A percentile compares a stretch with the other conserved stretches of the same genome.
These are phyloP conservation scores for Philaenus spumarius DNA, from an alignment of 1,140 invertebrate genomes.

Conservation along the genomic window DNA sequence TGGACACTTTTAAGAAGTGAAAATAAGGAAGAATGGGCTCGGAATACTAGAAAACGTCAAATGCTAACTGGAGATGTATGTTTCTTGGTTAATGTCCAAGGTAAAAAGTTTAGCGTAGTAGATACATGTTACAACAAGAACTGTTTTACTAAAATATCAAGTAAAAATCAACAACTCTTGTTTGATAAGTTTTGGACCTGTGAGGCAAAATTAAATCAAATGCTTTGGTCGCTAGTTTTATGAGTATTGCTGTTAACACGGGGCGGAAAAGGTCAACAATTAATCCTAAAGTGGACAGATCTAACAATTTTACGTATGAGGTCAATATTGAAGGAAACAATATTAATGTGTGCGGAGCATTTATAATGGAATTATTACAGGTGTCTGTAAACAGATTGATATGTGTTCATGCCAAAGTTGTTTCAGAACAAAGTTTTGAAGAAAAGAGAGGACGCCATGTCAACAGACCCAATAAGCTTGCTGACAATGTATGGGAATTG, in stretches of 20 bases:
- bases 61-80: too few species aligned
- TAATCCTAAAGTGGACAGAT: background rate
- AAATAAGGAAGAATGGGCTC: too few species aligned
- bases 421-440: slow-evolving; percentile 21
- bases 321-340: background rate
- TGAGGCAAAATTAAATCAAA: background rate
- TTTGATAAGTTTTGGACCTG: background rate
- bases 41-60: too few species aligned
- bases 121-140: slow-evolving; percentile 6
- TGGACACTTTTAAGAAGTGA: too few species aligned
- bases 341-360: background rate
- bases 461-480: background rate
- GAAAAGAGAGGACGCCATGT: slow-evolving; percentile 25
- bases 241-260: background rate
- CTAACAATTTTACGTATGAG: background rate
- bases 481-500: background rate
- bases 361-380: background rate
- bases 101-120: background rate
- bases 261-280: background rate
- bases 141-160: background rate
- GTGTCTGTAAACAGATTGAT: background rate
- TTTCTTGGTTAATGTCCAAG: background rate
- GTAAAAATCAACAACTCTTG: background rate
- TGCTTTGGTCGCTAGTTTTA: background rate
- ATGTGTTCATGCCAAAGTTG: background rate